Evolutionary conservation across 2,888 invertebrate species (phyloP).

Genomic region (Scaptomyza flava): DNA sequence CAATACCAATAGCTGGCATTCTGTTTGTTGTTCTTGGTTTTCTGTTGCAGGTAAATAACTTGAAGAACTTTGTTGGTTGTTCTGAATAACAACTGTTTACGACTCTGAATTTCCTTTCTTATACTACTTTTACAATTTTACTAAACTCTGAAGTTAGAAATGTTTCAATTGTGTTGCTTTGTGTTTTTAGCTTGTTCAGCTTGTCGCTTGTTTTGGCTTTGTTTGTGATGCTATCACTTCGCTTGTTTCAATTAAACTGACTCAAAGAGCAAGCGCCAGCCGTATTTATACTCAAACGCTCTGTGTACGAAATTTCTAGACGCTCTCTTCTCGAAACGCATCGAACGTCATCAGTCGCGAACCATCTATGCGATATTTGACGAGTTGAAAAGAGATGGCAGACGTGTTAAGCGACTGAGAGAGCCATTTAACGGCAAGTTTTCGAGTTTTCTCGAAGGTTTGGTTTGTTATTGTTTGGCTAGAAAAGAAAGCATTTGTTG

Average conservation of each 20-base stretch:
- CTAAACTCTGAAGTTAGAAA: neutral
- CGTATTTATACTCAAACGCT: constrained; percentile 61
- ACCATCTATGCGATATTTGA: constrained; percentile 1
- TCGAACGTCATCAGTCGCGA: constrained; percentile 16
- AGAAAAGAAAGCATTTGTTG: neutral
- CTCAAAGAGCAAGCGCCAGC: constrained; percentile 30
- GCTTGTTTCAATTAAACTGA: constrained; percentile 64
- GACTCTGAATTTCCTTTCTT: constrained; percentile 1
- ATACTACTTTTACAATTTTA: constrained; percentile 3
- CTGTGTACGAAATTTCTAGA: constrained; percentile 57
- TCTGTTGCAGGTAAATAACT: neutral
- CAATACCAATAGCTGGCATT: constrained; percentile 87
- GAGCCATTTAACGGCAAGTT: neutral
- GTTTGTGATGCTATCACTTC: constrained; percentile 49
- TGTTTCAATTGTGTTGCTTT: constrained; percentile 11
- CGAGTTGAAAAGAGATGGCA: constrained; percentile 18
- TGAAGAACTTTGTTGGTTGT: neutral
- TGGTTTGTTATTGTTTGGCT: neutral
- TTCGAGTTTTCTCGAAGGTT: constrained; percentile 31
- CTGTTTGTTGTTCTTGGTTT: constrained; percentile 24
- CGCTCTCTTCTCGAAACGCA: constrained; percentile 41
- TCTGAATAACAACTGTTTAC: neutral
- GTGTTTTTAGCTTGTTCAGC: constrained; percentile 53
- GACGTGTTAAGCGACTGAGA: neutral
- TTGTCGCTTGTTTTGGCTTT: constrained; percentile 39